Percentiles rank a stretch among this genome's conserved stretches.
Evolutionary conservation across 2,113 vertebrate species (phyloP).

Genomic region (Bos javanicus): DNA sequence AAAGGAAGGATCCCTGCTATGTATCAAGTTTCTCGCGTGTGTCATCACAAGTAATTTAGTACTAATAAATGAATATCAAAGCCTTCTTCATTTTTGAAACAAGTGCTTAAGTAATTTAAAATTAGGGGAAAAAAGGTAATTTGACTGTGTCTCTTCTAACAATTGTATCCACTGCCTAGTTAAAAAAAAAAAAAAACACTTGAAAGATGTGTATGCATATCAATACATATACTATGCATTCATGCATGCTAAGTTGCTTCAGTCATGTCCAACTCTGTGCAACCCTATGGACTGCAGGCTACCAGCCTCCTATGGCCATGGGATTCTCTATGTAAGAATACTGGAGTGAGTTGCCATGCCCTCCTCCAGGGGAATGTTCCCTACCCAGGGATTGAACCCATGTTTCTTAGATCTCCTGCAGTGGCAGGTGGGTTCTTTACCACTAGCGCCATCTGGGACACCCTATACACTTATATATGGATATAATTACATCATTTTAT

Average conservation of each 20-base stretch:
- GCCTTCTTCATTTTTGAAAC: neutral
- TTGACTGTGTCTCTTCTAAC: neutral
- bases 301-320: neutral
- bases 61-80: neutral
- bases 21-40: fast-evolving
- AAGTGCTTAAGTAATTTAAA: neutral
- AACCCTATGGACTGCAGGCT: neutral
- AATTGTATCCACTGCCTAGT: neutral
- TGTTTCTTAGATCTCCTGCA: neutral
- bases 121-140: neutral
- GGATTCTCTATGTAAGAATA: neutral
- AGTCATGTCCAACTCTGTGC: neutral
- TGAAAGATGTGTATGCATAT: neutral
- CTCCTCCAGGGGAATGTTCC: neutral
- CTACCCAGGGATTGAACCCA: neutral
- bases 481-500: neutral
- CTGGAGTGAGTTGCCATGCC: neutral
- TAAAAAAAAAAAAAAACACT: neutral
- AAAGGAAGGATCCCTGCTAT: neutral
- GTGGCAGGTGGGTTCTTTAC: neutral
- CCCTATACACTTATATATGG: neutral
- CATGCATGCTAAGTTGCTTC: neutral
- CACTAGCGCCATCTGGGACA: neutral
- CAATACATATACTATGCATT: neutral
- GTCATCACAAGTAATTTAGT: neutral